Conservation (phyloP, 2,797 vertebrate species). For the Myotis planiceps region DNA sequence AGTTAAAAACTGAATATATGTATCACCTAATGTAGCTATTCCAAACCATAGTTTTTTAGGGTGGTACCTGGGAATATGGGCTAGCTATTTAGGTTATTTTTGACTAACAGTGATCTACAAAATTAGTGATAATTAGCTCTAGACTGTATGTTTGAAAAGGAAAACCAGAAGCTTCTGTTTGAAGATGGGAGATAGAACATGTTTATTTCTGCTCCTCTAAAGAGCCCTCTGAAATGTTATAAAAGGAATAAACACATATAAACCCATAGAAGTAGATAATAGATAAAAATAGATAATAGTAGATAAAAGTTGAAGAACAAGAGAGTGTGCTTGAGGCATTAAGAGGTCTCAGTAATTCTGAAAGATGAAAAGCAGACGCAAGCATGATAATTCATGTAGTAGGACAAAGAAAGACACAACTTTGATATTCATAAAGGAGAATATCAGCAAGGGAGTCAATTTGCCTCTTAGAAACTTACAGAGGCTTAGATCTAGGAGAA, state of each 20-base stretch:
- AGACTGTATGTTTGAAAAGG: not conserved
- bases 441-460: not conserved
- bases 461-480: not conserved
- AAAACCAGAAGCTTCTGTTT: not conserved
- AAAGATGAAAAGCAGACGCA: constrained; percentile 6
- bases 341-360: not conserved
- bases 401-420: constrained; percentile 2
- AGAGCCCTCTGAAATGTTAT: not conserved
- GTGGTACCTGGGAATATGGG: not conserved
- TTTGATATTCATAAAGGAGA: constrained; percentile 47
- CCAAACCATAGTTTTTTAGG: not conserved
- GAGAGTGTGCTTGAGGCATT: not conserved
- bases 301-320: constrained; percentile 26
- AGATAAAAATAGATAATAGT: not conserved
- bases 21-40: not conserved
- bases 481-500: not conserved
- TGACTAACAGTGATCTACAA: not conserved
- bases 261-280: not conserved
- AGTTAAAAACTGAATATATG: not conserved
- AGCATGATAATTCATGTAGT: not conserved
- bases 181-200: not conserved
- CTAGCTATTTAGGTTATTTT: not conserved
- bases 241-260: not conserved
- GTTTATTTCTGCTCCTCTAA: not conserved
- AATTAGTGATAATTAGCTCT: not conserved